These are phyloP conservation scores for Pelochelys cantorii DNA, from an alignment of 2,797 vertebrate genomes.

Conservation along the genomic window DNA sequence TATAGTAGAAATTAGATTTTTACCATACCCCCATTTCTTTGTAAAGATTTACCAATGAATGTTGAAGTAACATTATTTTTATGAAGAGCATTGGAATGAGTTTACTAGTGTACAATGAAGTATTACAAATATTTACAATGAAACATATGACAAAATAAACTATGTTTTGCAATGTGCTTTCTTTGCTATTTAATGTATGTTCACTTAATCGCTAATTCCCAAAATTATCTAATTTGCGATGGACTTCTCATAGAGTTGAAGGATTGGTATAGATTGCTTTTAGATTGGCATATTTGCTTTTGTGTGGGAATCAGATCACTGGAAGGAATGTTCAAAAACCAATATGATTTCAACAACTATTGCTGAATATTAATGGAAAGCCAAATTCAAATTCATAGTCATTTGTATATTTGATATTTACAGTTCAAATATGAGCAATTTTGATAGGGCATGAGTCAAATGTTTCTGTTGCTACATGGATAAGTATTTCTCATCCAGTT, in stretches of 20 bases:
- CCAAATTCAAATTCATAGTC: too few relatives aligned
- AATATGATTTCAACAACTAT: too few relatives aligned
- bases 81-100: conserved; percentile 29
- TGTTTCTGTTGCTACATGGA: not conserved
- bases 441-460: conserved; percentile 31
- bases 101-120: conserved; percentile 3
- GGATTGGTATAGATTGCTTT: conserved; percentile 45
- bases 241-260: conserved; percentile 51
- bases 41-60: not conserved
- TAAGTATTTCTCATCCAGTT: conserved; percentile 16
- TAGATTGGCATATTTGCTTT: too few relatives aligned
- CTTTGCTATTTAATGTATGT: conserved; percentile 43
- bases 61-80: conserved; percentile 35
- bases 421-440: conserved; percentile 52
- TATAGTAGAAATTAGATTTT: not conserved
- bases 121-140: not conserved
- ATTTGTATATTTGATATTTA: conserved; percentile 34
- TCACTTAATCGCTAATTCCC: conserved; percentile 44
- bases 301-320: too few relatives aligned
- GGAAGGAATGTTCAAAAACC: too few relatives aligned
- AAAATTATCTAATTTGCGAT: conserved; percentile 67
- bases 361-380: too few relatives aligned
- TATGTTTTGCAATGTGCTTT: not conserved
- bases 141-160: not conserved
- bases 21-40: not conserved